Conservation (phyloP, 2,888 invertebrate genomes). For the Rotaria socialis region DNA sequence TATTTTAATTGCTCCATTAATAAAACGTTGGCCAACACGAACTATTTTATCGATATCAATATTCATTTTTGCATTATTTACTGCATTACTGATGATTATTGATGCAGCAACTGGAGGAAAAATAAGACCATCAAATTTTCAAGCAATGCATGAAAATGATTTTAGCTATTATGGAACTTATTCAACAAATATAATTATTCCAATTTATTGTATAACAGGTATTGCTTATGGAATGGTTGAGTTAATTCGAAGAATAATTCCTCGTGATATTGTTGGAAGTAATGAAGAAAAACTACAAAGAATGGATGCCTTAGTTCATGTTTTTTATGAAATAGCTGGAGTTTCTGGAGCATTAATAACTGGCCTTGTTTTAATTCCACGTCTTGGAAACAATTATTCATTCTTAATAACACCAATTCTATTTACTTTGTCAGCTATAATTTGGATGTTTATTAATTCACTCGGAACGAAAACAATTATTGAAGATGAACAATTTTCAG, state of each 20-base stretch:
- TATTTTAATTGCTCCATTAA: not conserved
- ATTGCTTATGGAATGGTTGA: conserved; percentile 17
- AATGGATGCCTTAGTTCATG: conserved; percentile 6
- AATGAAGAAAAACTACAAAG: not conserved
- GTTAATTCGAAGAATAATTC: conserved; percentile 4
- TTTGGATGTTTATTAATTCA: not conserved
- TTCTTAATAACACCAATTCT: not conserved
- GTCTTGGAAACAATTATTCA: conserved; percentile 10
- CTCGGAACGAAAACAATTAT: not conserved
- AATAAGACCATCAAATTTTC: conserved; percentile 19
- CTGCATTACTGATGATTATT: not conserved
- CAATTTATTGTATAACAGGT: not conserved
- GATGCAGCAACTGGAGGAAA: not conserved
- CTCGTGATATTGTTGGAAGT: not conserved
- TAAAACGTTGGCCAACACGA: conserved; percentile 31
- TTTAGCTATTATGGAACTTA: not conserved
- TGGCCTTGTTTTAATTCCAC: not conserved
- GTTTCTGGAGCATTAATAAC: not conserved
- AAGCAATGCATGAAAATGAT: not conserved
- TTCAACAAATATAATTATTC: not conserved
- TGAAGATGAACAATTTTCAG: not conserved
- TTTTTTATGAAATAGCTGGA: conserved; percentile 5
- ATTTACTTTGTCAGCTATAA: not conserved
- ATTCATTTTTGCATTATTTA: not conserved
- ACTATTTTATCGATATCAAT: conserved; percentile 19